These are phyloP conservation scores for Herpetotheres cachinnans DNA, from an alignment of 2,113 vertebrate genomes.

Conservation along the genomic window DNA sequence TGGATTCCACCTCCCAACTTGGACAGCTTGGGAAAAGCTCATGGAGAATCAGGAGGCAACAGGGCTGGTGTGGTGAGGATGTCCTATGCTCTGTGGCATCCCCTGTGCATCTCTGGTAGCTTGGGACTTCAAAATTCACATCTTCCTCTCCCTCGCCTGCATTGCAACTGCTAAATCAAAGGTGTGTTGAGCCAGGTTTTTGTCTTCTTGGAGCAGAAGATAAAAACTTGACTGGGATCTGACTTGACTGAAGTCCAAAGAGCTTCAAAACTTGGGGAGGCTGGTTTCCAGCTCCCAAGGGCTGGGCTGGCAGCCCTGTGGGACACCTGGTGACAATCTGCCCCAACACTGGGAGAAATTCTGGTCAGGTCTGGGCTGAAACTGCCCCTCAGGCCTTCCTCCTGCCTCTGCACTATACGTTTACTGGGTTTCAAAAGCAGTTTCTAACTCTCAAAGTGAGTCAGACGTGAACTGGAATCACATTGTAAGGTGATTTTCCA, in stretches of 20 bases:
- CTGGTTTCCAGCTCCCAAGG: neutral
- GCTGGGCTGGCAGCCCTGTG: neutral
- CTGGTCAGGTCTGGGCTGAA: neutral
- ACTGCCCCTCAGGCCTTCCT: neutral
- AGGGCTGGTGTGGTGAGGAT: neutral
- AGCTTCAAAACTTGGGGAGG: neutral
- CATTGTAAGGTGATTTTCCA: slow-evolving; percentile 75
- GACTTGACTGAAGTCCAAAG: neutral
- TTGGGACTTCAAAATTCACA: neutral
- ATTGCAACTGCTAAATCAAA: neutral
- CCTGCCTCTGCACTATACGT: neutral
- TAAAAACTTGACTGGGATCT: neutral
- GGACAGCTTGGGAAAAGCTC: neutral
- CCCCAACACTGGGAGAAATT: fast-evolving
- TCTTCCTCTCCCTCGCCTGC: neutral
- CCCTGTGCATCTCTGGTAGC: neutral
- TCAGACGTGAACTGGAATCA: slow-evolving; percentile 64
- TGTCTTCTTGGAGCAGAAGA: neutral
- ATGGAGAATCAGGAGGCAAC: fast-evolving
- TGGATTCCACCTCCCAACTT: neutral
- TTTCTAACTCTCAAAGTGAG: slow-evolving; percentile 17
- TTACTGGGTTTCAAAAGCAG: neutral
- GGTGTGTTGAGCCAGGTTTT: neutral
- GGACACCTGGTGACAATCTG: neutral
- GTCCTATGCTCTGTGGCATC: fast-evolving